Evolutionary conservation across 2,113 vertebrate species (phyloP).

Genomic region (Ranitomeya variabilis): DNA sequence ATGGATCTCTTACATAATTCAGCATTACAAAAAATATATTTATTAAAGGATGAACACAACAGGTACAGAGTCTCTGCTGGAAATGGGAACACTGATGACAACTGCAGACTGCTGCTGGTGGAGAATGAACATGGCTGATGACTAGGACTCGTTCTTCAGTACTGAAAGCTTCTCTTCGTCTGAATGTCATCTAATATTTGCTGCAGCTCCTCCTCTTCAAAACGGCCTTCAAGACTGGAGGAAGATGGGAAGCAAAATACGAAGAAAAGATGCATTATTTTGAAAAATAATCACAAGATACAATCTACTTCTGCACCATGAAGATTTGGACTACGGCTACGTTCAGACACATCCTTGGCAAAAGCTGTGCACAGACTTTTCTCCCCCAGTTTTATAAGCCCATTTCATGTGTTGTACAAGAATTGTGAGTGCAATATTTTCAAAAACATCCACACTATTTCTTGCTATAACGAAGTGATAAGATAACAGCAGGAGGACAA

Average conservation of each 20-base stretch:
- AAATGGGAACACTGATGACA: neutral
- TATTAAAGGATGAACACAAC: neutral
- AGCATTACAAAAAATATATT: neutral
- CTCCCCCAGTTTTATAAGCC: too few species aligned
- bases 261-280: neutral
- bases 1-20: neutral
- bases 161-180: slow-evolving; percentile 97
- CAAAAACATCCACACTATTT: too few species aligned
- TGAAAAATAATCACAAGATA: too few species aligned
- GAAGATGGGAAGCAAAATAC: slow-evolving; percentile 20
- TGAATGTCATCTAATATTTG: slow-evolving; percentile 98
- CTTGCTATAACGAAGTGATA: too few species aligned
- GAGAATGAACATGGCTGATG: neutral
- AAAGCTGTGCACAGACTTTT: too few species aligned
- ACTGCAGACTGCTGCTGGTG: neutral
- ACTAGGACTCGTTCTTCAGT: slow-evolving; percentile 65
- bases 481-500: too few species aligned
- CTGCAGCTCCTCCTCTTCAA: slow-evolving; percentile 95
- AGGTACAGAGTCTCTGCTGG: neutral
- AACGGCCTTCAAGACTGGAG: slow-evolving; percentile 89
- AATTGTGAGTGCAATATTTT: too few species aligned
- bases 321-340: too few species aligned
- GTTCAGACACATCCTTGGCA: too few species aligned
- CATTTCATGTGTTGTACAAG: too few species aligned
- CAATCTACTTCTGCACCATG: too few species aligned